Percentiles rank a stretch among this genome's conserved stretches.
These are phyloP conservation scores for Dysidea cf. avara DNA, from an alignment of 37 sponge, comb jelly and placozoan genomes.

Conservation along the genomic window DNA sequence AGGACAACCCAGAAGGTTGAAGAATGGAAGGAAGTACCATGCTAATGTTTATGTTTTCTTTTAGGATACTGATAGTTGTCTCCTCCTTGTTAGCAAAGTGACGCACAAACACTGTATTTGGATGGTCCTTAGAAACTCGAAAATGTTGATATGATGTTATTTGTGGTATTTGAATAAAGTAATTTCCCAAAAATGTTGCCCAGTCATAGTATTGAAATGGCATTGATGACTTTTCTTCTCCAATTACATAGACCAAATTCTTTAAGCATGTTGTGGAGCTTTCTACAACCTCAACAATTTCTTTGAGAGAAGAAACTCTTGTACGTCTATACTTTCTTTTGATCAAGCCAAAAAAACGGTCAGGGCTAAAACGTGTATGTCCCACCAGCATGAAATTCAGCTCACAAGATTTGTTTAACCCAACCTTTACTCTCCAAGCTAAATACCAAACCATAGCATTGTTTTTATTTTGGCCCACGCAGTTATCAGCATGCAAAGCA, in stretches of 20 bases:
- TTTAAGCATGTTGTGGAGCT: background rate
- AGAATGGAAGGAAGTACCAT: background rate
- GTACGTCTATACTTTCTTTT: constrained; percentile 17
- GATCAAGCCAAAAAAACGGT: constrained; percentile 42
- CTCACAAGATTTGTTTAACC: background rate
- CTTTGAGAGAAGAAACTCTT: constrained; percentile 4
- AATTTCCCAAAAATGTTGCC: constrained; percentile 1
- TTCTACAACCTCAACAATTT: constrained; percentile 4
- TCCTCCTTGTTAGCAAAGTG: background rate
- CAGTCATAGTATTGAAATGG: constrained; percentile 20
- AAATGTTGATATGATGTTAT: constrained; percentile 29
- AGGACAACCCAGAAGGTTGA: constrained; percentile 6
- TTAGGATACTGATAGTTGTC: background rate
- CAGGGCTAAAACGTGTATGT: constrained; percentile 49
- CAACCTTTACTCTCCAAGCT: constrained; percentile 29
- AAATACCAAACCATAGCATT: constrained; percentile 38
- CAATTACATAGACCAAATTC: background rate
- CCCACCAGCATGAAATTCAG: constrained; percentile 41
- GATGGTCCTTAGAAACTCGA: background rate
- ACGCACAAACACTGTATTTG: constrained; percentile 9
- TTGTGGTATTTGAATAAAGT: background rate
- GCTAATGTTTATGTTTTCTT: background rate
- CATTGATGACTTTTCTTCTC: background rate
- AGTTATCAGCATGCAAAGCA: constrained; percentile 43
- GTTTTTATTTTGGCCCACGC: constrained; percentile 55